These are phyloP conservation scores for Panorpa germanica DNA, from an alignment of 2,888 invertebrate species.

Conservation along the genomic window DNA sequence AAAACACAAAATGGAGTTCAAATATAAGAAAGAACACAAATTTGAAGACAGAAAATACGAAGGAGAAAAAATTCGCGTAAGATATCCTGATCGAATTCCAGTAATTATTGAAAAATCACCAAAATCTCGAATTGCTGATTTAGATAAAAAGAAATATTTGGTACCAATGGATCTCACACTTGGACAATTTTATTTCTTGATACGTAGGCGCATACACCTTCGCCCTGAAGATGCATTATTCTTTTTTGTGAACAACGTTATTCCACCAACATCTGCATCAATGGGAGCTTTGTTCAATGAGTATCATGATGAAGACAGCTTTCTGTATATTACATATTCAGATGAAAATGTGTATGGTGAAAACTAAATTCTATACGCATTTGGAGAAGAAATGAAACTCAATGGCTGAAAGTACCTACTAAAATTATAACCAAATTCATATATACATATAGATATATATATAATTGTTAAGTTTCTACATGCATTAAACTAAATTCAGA, in stretches of 20 bases:
- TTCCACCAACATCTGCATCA: slow-evolving; percentile 73
- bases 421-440: too few relatives aligned
- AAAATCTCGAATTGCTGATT: slow-evolving; percentile 60
- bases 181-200: slow-evolving; percentile 75
- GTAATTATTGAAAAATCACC: slow-evolving; percentile 79
- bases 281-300: slow-evolving; percentile 71
- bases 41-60: slow-evolving; percentile 73
- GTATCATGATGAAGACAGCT: slow-evolving; percentile 74
- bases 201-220: slow-evolving; percentile 65
- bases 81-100: slow-evolving; percentile 72
- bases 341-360: slow-evolving; percentile 80
- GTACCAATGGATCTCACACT: slow-evolving; percentile 74
- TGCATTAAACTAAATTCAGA: too few relatives aligned
- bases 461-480: too few relatives aligned
- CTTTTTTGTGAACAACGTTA: slow-evolving; percentile 76
- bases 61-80: slow-evolving; percentile 64
- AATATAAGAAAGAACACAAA: slow-evolving; percentile 71
- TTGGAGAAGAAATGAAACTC: too few relatives aligned
- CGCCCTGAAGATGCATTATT: slow-evolving; percentile 72
- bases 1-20: slow-evolving; percentile 72
- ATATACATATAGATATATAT: too few relatives aligned
- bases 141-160: slow-evolving; percentile 76
- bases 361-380: too few relatives aligned
- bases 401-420: too few relatives aligned
- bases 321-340: slow-evolving; percentile 73